Evolutionary conservation across 53 echinoderm and acorn worm genomes (phyloP).

Genomic region (Pentamera pediparva): DNA sequence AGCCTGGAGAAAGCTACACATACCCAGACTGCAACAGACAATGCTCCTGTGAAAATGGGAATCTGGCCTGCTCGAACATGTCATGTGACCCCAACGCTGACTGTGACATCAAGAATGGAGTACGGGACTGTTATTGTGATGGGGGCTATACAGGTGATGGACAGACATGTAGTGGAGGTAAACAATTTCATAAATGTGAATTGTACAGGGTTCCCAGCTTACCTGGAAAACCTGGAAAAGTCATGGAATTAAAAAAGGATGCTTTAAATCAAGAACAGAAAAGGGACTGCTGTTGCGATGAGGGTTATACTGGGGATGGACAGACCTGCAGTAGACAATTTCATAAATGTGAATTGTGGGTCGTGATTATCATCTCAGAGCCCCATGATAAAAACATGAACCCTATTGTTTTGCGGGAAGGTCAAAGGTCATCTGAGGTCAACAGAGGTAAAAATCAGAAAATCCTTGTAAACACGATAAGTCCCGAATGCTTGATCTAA

Average conservation of each 20-base stretch:
- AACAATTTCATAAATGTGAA: not conserved
- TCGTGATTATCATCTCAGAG: too few species aligned
- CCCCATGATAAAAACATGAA: too few species aligned
- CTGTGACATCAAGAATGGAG: conserved; percentile 53
- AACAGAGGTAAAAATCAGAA: too few species aligned
- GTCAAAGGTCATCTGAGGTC: too few species aligned
- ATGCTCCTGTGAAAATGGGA: conserved; percentile 55
- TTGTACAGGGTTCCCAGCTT: too few species aligned
- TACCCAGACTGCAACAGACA: conserved; percentile 40
- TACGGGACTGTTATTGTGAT: conserved; percentile 61
- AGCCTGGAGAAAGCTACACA: conserved; percentile 57
- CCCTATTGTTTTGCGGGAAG: too few species aligned
- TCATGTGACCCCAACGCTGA: conserved; percentile 46
- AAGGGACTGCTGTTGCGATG: conserved; percentile 51
- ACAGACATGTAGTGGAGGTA: conserved; percentile 56
- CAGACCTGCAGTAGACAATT: conserved; percentile 45
- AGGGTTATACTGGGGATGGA: conserved; percentile 64
- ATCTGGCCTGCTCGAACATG: conserved; percentile 16
- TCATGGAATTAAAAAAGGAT: too few species aligned
- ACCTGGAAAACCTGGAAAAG: too few species aligned
- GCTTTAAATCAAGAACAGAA: conserved; percentile 38
- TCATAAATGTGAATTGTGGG: too few species aligned
- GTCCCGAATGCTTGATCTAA: too few species aligned
- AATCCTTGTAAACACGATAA: too few species aligned
- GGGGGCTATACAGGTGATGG: conserved; percentile 78